Percentiles rank a stretch among this genome's conserved stretches.
Conservation (phyloP, 2,888 invertebrate species). For the Scaptomyza tumidula region DNA sequence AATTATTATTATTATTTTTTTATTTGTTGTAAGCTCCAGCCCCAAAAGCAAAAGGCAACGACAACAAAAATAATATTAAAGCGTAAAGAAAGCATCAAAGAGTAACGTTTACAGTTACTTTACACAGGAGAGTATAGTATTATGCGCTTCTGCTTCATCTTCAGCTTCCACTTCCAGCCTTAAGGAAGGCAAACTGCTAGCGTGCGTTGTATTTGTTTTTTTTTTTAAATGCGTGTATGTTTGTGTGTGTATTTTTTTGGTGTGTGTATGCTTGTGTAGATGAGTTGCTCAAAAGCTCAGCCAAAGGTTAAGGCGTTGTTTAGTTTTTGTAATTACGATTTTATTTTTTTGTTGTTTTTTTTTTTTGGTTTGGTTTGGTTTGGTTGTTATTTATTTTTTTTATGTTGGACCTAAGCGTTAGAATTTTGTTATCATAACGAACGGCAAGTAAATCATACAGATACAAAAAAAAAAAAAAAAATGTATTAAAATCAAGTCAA, state of each 20-base stretch:
- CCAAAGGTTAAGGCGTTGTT: slow-evolving; percentile 62
- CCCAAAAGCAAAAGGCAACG: slow-evolving; percentile 54
- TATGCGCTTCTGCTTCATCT: slow-evolving; percentile 13
- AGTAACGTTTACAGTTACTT: slow-evolving; percentile 35
- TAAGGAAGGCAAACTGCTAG: background rate
- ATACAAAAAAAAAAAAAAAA: slow-evolving; percentile 13
- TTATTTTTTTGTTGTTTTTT: slow-evolving; percentile 19
- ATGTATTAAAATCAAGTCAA: slow-evolving; percentile 23
- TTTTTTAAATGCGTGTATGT: slow-evolving; percentile 31
- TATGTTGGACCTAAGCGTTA: slow-evolving; percentile 50
- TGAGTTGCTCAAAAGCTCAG: slow-evolving; percentile 59
- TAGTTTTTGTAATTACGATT: slow-evolving; percentile 34
- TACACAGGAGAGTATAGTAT: slow-evolving; percentile 25
- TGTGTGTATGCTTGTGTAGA: slow-evolving; percentile 33
- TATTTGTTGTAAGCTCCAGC: slow-evolving; percentile 48
- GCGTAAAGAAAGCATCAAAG: slow-evolving; percentile 28
- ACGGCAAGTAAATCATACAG: slow-evolving; percentile 45
- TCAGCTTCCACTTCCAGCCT: slow-evolving; percentile 7
- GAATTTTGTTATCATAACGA: slow-evolving; percentile 48
- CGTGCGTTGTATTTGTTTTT: slow-evolving; percentile 4
- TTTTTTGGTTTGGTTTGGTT: no score
- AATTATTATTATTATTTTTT: slow-evolving; percentile 2
- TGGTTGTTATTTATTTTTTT: slow-evolving; percentile 32
- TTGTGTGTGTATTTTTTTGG: slow-evolving; percentile 29
- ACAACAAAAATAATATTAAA: slow-evolving; percentile 40